Percentiles rank a stretch among this genome's conserved stretches.
These are phyloP conservation scores for Tenebrio molitor DNA, from an alignment of 1,140 invertebrate species.

Conservation along the genomic window DNA sequence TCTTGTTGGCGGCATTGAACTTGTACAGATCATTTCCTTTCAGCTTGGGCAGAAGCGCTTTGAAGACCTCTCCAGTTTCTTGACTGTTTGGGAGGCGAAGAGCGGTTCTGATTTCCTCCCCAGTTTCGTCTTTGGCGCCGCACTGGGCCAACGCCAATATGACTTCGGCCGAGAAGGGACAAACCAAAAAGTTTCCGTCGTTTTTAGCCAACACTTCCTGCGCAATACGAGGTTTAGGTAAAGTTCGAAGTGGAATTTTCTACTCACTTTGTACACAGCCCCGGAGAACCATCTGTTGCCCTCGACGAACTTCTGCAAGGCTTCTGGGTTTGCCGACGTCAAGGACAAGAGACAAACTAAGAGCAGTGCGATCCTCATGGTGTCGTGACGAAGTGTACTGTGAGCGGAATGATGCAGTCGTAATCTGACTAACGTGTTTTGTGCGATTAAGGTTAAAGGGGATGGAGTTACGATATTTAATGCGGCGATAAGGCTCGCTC, in stretches of 20 bases:
- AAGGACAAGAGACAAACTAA: too few species aligned
- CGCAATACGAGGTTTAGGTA: too few species aligned
- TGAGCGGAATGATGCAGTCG: too few species aligned
- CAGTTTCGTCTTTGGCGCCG: conserved; percentile 71
- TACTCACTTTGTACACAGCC: conserved; percentile 1
- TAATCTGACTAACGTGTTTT: too few species aligned
- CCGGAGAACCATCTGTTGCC: neutral
- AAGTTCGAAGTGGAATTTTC: neutral
- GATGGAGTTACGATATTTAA: too few species aligned
- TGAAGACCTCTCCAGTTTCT: conserved; percentile 25
- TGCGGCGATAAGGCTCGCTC: too few species aligned
- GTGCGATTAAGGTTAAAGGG: too few species aligned
- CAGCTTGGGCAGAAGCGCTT: neutral
- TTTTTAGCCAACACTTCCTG: conserved; percentile 51
- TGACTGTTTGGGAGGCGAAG: conserved; percentile 59
- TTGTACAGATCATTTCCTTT: neutral
- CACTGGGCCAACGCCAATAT: conserved; percentile 65
- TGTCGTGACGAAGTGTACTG: too few species aligned
- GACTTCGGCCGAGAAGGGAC: conserved; percentile 66
- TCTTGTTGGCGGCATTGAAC: conserved; percentile 47
- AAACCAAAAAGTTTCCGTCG: conserved; percentile 64
- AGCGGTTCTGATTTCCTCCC: conserved; percentile 66
- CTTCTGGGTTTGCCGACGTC: too few species aligned
- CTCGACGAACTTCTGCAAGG: too few species aligned
- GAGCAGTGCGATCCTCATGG: too few species aligned